Evolutionary conservation across 92 coral and sea anemone genomes (phyloP).

Genomic region (Blastomussa wellsi): DNA sequence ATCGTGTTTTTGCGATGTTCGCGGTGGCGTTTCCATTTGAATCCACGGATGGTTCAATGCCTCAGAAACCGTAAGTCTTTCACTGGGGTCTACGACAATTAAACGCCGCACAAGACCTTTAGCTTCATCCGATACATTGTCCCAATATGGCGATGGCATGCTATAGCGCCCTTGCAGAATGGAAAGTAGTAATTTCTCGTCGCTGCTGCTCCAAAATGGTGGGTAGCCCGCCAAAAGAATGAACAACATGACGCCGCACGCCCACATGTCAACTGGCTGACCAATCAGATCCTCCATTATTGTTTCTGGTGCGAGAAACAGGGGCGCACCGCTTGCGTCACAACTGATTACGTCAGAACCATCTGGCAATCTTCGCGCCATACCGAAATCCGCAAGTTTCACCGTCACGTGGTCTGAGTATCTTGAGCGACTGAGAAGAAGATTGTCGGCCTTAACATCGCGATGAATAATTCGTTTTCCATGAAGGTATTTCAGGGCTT

Average conservation of each 20-base stretch:
- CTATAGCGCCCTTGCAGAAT: slow-evolving; percentile 81
- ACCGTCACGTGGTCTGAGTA: slow-evolving; percentile 61
- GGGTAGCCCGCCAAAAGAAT: slow-evolving; percentile 88
- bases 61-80: slow-evolving; percentile 68
- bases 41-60: slow-evolving; percentile 95
- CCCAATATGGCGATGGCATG: slow-evolving; percentile 66
- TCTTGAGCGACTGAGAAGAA: slow-evolving; percentile 57
- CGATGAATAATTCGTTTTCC: slow-evolving; percentile 81
- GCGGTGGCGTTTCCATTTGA: slow-evolving; percentile 10
- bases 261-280: slow-evolving; percentile 93
- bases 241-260: slow-evolving; percentile 86
- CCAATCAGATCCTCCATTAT: slow-evolving; percentile 86
- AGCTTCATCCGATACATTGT: slow-evolving; percentile 67
- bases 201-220: slow-evolving; percentile 90
- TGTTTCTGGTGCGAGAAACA: slow-evolving; percentile 96
- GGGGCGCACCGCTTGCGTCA: slow-evolving; percentile 88
- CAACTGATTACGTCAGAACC: slow-evolving; percentile 70
- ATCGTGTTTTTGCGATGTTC: slow-evolving; percentile 4
- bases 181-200: slow-evolving; percentile 77
- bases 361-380: slow-evolving; percentile 72
- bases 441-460: slow-evolving; percentile 93
- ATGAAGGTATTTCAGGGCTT: slow-evolving; percentile 85
- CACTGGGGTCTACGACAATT: slow-evolving; percentile 64
- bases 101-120: slow-evolving; percentile 77
- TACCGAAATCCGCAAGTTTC: slow-evolving; percentile 88